These are phyloP conservation scores for Odocoileus virginianus DNA, from an alignment of 2,113 vertebrate genomes.

Conservation along the genomic window DNA sequence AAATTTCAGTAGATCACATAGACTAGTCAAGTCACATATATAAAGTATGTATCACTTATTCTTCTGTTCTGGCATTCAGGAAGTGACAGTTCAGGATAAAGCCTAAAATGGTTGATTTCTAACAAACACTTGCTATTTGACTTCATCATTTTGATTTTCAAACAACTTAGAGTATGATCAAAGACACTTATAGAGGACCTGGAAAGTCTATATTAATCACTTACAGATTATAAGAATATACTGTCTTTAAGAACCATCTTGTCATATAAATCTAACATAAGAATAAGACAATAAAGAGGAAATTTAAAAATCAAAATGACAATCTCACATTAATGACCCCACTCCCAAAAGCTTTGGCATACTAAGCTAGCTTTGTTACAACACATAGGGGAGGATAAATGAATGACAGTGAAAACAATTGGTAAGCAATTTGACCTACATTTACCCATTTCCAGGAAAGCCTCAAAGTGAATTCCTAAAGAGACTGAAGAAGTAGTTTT, in stretches of 20 bases:
- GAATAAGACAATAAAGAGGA: conserved; percentile 22
- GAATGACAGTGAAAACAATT: neutral
- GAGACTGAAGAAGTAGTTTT: conserved; percentile 7
- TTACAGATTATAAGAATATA: conserved; percentile 16
- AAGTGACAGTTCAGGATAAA: conserved; percentile 13
- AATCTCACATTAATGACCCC: conserved; percentile 1
- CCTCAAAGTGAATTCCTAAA: neutral
- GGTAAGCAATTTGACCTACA: neutral
- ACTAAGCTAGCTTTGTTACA: neutral
- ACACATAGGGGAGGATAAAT: neutral
- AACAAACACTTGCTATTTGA: neutral
- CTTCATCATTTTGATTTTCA: conserved; percentile 9
- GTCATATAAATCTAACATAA: conserved; percentile 28
- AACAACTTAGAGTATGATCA: conserved; percentile 17
- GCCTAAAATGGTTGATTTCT: neutral
- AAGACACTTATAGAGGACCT: neutral
- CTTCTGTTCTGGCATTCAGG: neutral
- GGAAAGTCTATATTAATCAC: neutral
- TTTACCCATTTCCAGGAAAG: conserved; percentile 16
- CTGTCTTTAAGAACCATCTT: conserved; percentile 19
- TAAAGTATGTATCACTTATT: neutral
- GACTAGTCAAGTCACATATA: neutral
- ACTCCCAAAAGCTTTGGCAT: neutral
- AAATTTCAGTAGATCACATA: conserved; percentile 24
- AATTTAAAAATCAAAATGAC: conserved; percentile 15